Percentiles rank a stretch among this genome's conserved stretches.
phyloP scores from a whole-genome alignment of 2,888 invertebrate species.

The Ganaspis brasiliensis region DNA sequence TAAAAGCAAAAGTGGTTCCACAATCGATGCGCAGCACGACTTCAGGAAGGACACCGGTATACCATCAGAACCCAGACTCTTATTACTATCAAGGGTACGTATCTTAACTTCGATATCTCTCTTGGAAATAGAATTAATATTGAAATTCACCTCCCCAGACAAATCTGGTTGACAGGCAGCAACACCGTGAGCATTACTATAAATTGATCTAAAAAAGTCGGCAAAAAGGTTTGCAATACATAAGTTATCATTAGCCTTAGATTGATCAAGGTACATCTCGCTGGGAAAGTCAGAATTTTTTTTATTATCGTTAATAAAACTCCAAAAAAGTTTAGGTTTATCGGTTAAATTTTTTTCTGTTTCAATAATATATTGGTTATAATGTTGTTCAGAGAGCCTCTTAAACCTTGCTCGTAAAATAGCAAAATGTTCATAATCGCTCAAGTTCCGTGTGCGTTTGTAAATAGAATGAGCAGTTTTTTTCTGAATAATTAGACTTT shows the following conservation, averaged over 20 bases:
- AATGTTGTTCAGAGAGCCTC: neutral
- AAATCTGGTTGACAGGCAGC: neutral
- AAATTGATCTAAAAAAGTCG: constrained; percentile 20
- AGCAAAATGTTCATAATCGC: constrained; percentile 2
- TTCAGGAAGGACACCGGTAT: constrained; percentile 52
- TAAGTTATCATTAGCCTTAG: neutral
- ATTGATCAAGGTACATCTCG: constrained; percentile 1
- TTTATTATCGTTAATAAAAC: constrained; percentile 4
- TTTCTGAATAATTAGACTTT: neutral
- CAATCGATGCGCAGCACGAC: constrained; percentile 29
- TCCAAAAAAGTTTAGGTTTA: neutral
- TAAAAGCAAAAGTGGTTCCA: constrained; percentile 41
- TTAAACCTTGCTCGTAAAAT: constrained; percentile 1
- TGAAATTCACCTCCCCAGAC: neutral
- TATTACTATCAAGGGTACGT: neutral
- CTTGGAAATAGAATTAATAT: neutral
- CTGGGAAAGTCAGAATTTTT: neutral
- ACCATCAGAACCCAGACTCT: constrained; percentile 52
- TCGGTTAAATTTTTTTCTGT: neutral
- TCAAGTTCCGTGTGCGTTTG: neutral
- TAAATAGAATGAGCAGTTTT: constrained; percentile 20
- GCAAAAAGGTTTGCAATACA: constrained; percentile 9
- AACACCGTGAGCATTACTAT: neutral
- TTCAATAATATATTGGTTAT: constrained; percentile 19
- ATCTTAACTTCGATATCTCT: neutral